Percentiles rank a stretch among this genome's conserved stretches.
These are phyloP conservation scores for Esox niger DNA, from an alignment of 2,113 vertebrate species.

Conservation along the genomic window DNA sequence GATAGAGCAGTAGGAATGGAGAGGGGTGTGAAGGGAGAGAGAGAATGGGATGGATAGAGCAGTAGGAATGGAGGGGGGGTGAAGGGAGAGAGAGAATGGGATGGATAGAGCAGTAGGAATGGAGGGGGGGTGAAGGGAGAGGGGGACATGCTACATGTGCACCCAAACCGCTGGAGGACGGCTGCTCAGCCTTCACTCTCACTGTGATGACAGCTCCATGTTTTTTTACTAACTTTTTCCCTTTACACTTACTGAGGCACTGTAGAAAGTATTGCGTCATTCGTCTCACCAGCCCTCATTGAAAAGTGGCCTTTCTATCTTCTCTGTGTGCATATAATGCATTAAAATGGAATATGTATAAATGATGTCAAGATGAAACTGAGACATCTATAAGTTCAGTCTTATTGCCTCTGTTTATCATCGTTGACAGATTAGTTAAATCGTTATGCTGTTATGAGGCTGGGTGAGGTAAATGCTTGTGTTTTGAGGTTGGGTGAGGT, in stretches of 20 bases:
- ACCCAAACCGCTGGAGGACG: slow-evolving; percentile 24
- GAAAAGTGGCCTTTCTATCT: neutral
- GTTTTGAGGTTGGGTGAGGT: no score
- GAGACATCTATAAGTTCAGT: slow-evolving; percentile 27
- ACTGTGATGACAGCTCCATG: slow-evolving; percentile 22
- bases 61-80: slow-evolving; percentile 4
- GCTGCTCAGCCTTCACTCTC: slow-evolving; percentile 33
- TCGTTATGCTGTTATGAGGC: slow-evolving; percentile 76
- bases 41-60: neutral
- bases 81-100: slow-evolving; percentile 7
- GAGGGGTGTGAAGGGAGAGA: slow-evolving; percentile 10
- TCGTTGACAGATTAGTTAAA: slow-evolving; percentile 30
- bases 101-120: slow-evolving; percentile 12
- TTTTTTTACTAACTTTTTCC: slow-evolving; percentile 17
- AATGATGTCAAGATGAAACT: neutral
- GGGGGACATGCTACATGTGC: slow-evolving; percentile 36
- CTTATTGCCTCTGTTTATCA: slow-evolving; percentile 37
- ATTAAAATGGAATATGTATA: slow-evolving; percentile 6
- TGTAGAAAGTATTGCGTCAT: neutral
- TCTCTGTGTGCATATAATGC: neutral
- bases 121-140: slow-evolving; percentile 2
- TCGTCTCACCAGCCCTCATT: slow-evolving; percentile 3
- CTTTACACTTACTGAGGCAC: slow-evolving; percentile 8
- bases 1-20: slow-evolving; percentile 9
- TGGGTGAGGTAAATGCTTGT: no score